phyloP scores from a whole-genome alignment of 23 tunicate species.

The Ciona savignyi region DNA sequence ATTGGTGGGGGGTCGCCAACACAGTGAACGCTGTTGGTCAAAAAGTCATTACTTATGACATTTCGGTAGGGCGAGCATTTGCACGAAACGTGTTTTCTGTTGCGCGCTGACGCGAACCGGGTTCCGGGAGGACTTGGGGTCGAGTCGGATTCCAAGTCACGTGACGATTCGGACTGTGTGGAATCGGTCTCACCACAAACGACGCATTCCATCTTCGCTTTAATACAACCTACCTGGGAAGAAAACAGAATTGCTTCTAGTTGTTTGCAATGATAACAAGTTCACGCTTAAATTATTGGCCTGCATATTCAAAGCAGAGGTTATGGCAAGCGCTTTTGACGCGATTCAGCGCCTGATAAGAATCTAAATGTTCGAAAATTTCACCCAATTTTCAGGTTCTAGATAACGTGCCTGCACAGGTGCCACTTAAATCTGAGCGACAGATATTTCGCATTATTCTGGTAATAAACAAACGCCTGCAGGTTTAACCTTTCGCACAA shows the following conservation, averaged over 20 bases:
- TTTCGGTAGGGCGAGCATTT: conserved; percentile 29
- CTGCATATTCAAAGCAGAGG: too few species aligned
- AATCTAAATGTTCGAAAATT: too few species aligned
- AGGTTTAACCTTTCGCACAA: too few species aligned
- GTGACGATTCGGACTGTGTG: not conserved
- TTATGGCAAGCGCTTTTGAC: too few species aligned
- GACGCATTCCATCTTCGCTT: conserved; percentile 20
- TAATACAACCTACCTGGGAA: conserved; percentile 68
- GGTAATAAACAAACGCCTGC: too few species aligned
- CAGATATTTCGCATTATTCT: too few species aligned
- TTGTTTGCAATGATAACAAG: not conserved
- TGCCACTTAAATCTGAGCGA: too few species aligned
- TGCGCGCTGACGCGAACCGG: conserved; percentile 6
- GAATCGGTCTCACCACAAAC: conserved; percentile 23
- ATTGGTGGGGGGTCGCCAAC: conserved; percentile 62
- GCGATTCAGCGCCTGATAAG: too few species aligned
- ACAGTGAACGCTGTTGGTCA: conserved; percentile 47
- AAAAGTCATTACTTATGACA: conserved; percentile 37
- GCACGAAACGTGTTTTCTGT: conserved; percentile 25
- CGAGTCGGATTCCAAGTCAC: not conserved
- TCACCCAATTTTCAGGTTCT: too few species aligned
- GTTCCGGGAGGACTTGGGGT: not conserved
- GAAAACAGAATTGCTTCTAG: not conserved
- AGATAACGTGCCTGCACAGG: too few species aligned
- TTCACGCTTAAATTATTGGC: too few species aligned